These are phyloP conservation scores for Nematopogon swammerdamellus DNA, from an alignment of 2,888 invertebrate genomes.

Conservation along the genomic window DNA sequence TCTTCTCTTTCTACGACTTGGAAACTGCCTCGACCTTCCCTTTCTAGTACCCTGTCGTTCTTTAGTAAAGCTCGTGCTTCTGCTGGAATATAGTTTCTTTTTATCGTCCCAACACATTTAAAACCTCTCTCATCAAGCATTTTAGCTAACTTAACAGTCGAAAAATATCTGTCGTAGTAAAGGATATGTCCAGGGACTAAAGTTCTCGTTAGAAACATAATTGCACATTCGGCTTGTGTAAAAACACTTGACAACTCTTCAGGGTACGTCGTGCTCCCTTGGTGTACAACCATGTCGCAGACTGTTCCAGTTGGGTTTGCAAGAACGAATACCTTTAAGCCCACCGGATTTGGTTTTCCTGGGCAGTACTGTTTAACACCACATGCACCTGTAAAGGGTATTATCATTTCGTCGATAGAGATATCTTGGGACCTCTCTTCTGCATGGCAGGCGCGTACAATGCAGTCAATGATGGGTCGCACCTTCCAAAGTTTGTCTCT, in stretches of 20 bases:
- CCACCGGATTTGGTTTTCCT: slow-evolving; percentile 3
- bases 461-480: not conserved
- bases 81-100: too few relatives aligned
- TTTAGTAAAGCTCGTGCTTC: too few relatives aligned
- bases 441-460: too few relatives aligned
- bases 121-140: too few relatives aligned
- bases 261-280: slow-evolving; percentile 2
- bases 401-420: not conserved
- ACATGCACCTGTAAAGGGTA: slow-evolving; percentile 1
- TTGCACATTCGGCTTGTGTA: not conserved
- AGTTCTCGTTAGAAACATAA: slow-evolving; percentile 3
- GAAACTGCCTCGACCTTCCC: too few relatives aligned
- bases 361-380: slow-evolving; percentile 4
- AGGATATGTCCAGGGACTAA: slow-evolving; percentile 9
- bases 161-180: slow-evolving; percentile 10
- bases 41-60: too few relatives aligned
- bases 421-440: too few relatives aligned
- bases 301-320: slow-evolving; percentile 2
- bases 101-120: too few relatives aligned
- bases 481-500: not conserved
- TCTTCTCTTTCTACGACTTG: too few relatives aligned
- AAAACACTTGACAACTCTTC: not conserved
- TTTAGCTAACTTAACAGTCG: slow-evolving; percentile 3
- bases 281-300: not conserved
- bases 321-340: slow-evolving; percentile 1